Percentiles rank a stretch among this genome's conserved stretches.
Evolutionary conservation across 1,140 invertebrate genomes (phyloP).

Genomic region (Lepidostoma basale): DNA sequence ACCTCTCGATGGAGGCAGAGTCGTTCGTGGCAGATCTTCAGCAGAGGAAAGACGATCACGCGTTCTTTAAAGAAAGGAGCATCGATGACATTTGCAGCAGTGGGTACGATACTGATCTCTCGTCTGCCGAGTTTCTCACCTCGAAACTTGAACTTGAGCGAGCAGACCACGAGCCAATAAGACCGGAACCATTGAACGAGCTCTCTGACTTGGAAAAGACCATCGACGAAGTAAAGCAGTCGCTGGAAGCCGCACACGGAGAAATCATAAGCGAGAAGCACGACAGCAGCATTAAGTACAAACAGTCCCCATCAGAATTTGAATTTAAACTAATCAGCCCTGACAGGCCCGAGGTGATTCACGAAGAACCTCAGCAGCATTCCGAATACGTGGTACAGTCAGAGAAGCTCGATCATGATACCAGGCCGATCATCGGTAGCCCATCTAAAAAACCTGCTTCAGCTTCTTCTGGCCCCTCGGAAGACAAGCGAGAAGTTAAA

Average conservation of each 20-base stretch:
- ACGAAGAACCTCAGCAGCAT: conserved; percentile 56
- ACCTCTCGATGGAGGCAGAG: conserved; percentile 58
- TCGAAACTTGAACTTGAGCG: conserved; percentile 61
- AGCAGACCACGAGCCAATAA: conserved; percentile 55
- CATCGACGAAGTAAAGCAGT: conserved; percentile 73
- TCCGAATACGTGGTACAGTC: conserved; percentile 32
- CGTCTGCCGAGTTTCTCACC: conserved; percentile 67
- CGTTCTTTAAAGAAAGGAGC: conserved; percentile 60
- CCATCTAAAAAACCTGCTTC: conserved; percentile 32
- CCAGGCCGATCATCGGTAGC: conserved; percentile 5
- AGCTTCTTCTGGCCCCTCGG: conserved; percentile 33
- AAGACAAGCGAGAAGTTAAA: conserved; percentile 41
- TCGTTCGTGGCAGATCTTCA: conserved; percentile 58
- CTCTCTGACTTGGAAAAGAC: conserved; percentile 65
- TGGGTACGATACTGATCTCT: conserved; percentile 70
- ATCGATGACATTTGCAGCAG: conserved; percentile 66
- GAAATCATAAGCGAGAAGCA: conserved; percentile 69
- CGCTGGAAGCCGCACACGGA: conserved; percentile 67
- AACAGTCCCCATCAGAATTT: conserved; percentile 75
- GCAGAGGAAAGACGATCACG: conserved; percentile 56
- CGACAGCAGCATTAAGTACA: conserved; percentile 62
- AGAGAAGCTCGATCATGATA: conserved; percentile 2
- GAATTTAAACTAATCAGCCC: conserved; percentile 67
- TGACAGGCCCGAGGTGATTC: conserved; percentile 58
- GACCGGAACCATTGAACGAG: conserved; percentile 57